phyloP scores from a whole-genome alignment of 1,140 invertebrate species.

The Riptortus pedestris region DNA sequence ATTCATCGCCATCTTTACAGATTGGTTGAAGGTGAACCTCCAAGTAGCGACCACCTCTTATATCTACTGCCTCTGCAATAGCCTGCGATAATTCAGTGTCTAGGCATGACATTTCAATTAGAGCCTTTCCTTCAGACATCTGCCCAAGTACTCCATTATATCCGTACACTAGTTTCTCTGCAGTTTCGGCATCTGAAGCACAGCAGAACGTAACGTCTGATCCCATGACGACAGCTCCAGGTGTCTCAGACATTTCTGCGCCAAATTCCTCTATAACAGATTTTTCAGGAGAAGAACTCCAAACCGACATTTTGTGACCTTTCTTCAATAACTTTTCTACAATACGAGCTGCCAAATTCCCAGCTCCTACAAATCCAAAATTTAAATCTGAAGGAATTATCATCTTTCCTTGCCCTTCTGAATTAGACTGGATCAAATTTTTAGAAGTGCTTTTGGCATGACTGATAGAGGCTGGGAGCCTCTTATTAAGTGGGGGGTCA shows the following conservation, averaged over 20 bases:
- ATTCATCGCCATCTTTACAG: slow-evolving; percentile 62
- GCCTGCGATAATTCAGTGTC: slow-evolving; percentile 88
- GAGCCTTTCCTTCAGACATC: slow-evolving; percentile 69
- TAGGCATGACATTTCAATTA: slow-evolving; percentile 93
- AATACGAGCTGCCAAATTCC: slow-evolving; percentile 92
- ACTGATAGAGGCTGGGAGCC: not conserved
- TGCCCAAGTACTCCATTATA: slow-evolving; percentile 86
- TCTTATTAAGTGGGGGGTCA: not conserved
- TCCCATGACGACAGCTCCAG: slow-evolving; percentile 79
- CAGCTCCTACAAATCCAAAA: slow-evolving; percentile 90
- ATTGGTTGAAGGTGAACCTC: slow-evolving; percentile 81
- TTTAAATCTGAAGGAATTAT: slow-evolving; percentile 75
- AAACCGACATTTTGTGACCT: slow-evolving; percentile 84
- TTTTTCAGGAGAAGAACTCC: slow-evolving; percentile 87
- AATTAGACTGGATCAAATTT: not conserved
- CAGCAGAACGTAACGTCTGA: slow-evolving; percentile 93
- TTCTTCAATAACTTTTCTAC: slow-evolving; percentile 91
- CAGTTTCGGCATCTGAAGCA: slow-evolving; percentile 82
- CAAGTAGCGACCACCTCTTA: slow-evolving; percentile 77
- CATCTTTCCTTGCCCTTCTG: slow-evolving; percentile 42
- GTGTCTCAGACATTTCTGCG: slow-evolving; percentile 44
- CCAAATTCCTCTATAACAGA: slow-evolving; percentile 61
- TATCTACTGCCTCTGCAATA: slow-evolving; percentile 57
- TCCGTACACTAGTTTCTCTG: slow-evolving; percentile 87
- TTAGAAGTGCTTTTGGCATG: not conserved